A percentile compares a stretch with the other conserved stretches of the same genome.
phyloP scores from a whole-genome alignment of 2,888 invertebrate species.

The Leucoma salicis region DNA sequence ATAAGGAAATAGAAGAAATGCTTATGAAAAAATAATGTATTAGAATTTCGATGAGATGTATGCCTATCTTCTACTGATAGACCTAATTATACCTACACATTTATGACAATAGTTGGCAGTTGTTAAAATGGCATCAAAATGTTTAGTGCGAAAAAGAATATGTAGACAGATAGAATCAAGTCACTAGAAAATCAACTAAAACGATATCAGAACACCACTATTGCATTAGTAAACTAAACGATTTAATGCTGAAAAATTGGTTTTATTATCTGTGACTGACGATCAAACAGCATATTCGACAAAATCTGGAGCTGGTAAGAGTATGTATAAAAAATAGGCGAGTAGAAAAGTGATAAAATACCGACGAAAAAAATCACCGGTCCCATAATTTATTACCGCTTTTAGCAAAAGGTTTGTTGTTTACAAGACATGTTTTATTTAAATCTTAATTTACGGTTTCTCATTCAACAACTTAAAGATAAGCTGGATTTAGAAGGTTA shows the following conservation, averaged over 20 bases:
- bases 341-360: slow-evolving; percentile 50
- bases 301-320: slow-evolving; percentile 39
- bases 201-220: neutral
- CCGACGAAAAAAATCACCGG: slow-evolving; percentile 38
- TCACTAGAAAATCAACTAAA: too few species aligned
- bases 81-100: too few species aligned
- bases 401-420: slow-evolving; percentile 78
- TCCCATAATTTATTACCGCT: slow-evolving; percentile 68
- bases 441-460: slow-evolving; percentile 74
- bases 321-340: slow-evolving; percentile 41
- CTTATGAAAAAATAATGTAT: too few species aligned
- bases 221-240: slow-evolving; percentile 2
- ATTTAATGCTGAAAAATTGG: slow-evolving; percentile 7
- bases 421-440: slow-evolving; percentile 77
- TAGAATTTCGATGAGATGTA: too few species aligned
- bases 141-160: too few species aligned
- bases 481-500: slow-evolving; percentile 52
- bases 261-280: slow-evolving; percentile 18
- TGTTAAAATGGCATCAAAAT: too few species aligned
- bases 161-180: too few species aligned
- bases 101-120: too few species aligned
- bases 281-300: slow-evolving; percentile 25
- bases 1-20: too few species aligned
- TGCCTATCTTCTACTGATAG: too few species aligned
- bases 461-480: slow-evolving; percentile 64